phyloP scores from a whole-genome alignment of 2,113 vertebrate species.

The Spea bombifrons region DNA sequence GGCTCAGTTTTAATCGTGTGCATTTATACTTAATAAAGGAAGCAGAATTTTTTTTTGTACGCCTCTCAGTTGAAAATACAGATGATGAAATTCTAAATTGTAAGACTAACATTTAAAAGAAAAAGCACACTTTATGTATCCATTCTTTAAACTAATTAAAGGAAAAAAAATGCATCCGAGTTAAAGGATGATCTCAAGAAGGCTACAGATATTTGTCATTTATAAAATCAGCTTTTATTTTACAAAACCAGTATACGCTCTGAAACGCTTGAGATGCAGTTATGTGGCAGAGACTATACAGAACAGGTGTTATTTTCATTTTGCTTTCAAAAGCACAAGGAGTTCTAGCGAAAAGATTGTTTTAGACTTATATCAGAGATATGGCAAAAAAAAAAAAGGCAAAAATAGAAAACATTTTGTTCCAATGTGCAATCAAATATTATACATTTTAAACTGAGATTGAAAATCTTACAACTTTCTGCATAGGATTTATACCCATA shows the following conservation, averaged over 20 bases:
- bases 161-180: neutral
- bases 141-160: neutral
- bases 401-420: neutral
- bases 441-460: neutral
- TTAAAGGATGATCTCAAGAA: neutral
- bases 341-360: neutral
- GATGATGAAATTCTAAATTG: too few species aligned
- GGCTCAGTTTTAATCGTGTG: neutral
- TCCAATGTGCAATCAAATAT: neutral
- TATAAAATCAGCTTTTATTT: constrained; percentile 14
- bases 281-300: constrained; percentile 3
- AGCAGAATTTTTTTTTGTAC: too few species aligned
- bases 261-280: constrained; percentile 19
- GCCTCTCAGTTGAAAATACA: too few species aligned
- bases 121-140: neutral
- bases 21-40: neutral
- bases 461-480: neutral
- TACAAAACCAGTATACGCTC: neutral
- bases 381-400: neutral
- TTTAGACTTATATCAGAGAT: neutral
- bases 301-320: neutral
- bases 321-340: neutral
- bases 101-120: neutral
- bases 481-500: neutral
- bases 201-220: neutral